Evolutionary conservation across 2,888 invertebrate genomes (phyloP).

Genomic region (Trisateles emortualis): DNA sequence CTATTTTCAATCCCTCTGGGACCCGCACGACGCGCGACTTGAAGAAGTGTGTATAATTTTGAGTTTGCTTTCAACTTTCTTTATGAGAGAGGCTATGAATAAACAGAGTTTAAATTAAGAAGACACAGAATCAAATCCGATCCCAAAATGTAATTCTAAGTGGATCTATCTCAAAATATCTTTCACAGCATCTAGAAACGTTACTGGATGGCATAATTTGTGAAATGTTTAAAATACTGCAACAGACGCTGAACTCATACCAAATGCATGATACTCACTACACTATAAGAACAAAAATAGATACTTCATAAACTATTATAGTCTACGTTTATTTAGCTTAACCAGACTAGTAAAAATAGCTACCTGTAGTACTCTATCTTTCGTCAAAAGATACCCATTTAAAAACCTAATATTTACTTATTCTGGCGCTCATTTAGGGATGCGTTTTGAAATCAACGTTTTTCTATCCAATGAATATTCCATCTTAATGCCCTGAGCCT

Average conservation of each 20-base stretch:
- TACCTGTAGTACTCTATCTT: background rate
- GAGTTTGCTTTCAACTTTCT: slow-evolving; percentile 2
- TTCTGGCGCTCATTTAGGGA: no score
- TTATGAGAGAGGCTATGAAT: slow-evolving; percentile 15
- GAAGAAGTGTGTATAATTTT: slow-evolving; percentile 29
- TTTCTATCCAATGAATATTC: no score
- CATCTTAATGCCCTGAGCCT: no score
- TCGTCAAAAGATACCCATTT: no score
- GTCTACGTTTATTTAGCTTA: background rate
- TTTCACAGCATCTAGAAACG: no score
- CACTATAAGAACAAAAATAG: background rate
- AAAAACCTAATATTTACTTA: no score
- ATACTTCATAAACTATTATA: background rate
- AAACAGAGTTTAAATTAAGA: slow-evolving; percentile 12
- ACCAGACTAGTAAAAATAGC: background rate
- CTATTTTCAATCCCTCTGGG: background rate
- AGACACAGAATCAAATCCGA: background rate
- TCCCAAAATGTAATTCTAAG: background rate
- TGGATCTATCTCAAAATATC: no score
- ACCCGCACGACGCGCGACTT: background rate
- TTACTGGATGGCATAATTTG: no score
- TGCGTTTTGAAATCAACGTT: no score
- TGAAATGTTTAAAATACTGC: no score
- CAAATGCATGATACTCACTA: no score
- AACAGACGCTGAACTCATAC: no score